These are phyloP conservation scores for Lonchura striata DNA, from an alignment of 2,113 vertebrate genomes.

Conservation along the genomic window DNA sequence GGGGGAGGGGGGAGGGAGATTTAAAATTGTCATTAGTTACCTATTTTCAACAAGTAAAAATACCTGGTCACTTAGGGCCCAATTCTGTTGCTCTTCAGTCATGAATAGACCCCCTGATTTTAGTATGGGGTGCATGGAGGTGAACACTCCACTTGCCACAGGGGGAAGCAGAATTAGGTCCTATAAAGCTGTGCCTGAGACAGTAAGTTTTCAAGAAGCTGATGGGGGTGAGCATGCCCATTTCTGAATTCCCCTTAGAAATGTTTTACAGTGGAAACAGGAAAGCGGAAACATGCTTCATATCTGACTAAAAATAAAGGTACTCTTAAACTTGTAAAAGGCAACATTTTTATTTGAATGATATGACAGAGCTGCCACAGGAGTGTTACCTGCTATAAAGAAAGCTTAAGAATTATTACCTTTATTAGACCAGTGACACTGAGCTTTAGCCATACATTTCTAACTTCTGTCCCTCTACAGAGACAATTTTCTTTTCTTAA, in stretches of 20 bases:
- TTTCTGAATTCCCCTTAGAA: conserved; percentile 48
- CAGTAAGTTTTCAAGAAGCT: conserved; percentile 44
- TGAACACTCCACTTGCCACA: background rate
- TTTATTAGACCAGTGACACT: conserved; percentile 94
- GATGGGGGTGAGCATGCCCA: background rate
- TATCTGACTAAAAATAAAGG: conserved; percentile 79
- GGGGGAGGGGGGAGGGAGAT: conserved; percentile 5
- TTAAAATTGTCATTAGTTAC: conserved; percentile 52
- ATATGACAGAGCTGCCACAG: conserved; percentile 80
- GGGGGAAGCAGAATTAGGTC: background rate
- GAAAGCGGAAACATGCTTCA: conserved; percentile 67
- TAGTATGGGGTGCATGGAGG: background rate
- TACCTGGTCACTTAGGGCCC: conserved; percentile 18
- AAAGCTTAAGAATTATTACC: conserved; percentile 92
- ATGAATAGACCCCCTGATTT: background rate
- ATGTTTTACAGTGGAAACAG: conserved; percentile 59
- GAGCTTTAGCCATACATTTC: conserved; percentile 91
- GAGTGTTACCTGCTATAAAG: conserved; percentile 89
- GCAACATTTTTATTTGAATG: conserved; percentile 86
- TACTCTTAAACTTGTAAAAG: conserved; percentile 84
- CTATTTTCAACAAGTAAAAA: conserved; percentile 53
- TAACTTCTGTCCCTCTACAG: conserved; percentile 89
- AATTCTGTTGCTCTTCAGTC: background rate
- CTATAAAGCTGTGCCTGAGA: background rate
- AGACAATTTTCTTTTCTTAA: conserved; percentile 99